These are phyloP conservation scores for Neogale vison DNA, from an alignment of 2,113 vertebrate species.

Conservation along the genomic window DNA sequence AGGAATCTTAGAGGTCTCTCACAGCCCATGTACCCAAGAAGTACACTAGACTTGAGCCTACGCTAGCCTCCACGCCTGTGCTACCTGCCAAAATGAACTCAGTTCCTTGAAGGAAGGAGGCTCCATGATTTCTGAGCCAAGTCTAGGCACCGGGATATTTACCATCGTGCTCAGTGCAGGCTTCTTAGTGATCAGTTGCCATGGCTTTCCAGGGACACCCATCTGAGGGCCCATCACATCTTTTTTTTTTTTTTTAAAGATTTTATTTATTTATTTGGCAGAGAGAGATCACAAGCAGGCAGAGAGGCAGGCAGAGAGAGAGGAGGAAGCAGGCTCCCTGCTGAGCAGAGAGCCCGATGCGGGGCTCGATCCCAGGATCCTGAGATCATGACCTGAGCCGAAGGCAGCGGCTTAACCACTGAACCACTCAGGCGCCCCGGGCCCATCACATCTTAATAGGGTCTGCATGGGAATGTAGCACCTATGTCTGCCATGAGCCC, in stretches of 20 bases:
- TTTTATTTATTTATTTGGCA: too few relatives aligned
- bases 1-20: background rate
- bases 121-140: background rate
- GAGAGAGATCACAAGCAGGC: too few relatives aligned
- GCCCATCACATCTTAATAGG: background rate
- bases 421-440: too few relatives aligned
- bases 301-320: too few relatives aligned
- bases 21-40: background rate
- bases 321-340: too few relatives aligned
- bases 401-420: too few relatives aligned
- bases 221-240: background rate
- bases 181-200: background rate
- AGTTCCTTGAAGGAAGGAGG: background rate
- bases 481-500: background rate
- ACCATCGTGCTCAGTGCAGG: background rate
- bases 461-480: background rate
- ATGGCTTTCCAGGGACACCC: background rate
- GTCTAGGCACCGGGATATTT: background rate
- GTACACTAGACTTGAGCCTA: background rate
- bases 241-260: too few relatives aligned
- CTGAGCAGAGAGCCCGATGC: too few relatives aligned
- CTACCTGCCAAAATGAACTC: background rate
- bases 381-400: too few relatives aligned
- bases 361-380: too few relatives aligned
- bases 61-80: background rate